Percentiles rank a stretch among this genome's conserved stretches.
These are phyloP conservation scores for Macquaria australasica DNA, from an alignment of 2,113 vertebrate species.

Conservation along the genomic window DNA sequence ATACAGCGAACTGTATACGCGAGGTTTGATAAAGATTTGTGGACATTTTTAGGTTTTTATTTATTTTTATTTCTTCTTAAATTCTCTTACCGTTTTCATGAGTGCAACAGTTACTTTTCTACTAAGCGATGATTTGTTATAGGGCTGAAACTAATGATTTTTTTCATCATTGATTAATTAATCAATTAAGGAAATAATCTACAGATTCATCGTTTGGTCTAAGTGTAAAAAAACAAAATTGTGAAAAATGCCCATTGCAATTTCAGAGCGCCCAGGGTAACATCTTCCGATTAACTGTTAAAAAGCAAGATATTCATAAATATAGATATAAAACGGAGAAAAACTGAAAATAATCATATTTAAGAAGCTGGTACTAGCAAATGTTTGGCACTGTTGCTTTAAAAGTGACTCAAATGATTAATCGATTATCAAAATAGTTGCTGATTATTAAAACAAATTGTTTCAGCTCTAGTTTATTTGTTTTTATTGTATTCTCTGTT, in stretches of 20 bases:
- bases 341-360: not conserved
- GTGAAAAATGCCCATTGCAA: not conserved
- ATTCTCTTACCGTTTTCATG: not conserved
- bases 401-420: not conserved
- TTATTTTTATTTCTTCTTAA: not conserved
- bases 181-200: not conserved
- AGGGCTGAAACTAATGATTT: not conserved
- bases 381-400: not conserved
- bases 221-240: not conserved
- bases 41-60: not conserved
- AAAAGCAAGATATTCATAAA: not conserved
- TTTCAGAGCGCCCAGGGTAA: not conserved
- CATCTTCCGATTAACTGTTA: not conserved
- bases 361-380: not conserved
- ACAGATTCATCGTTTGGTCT: not conserved
- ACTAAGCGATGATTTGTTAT: not conserved
- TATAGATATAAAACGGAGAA: not conserved
- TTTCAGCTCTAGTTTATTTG: not conserved
- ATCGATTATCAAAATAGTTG: not conserved
- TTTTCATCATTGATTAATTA: not conserved
- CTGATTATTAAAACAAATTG: too few relatives aligned
- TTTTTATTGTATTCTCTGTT: not conserved
- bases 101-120: not conserved
- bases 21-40: not conserved
- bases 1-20: not conserved